Percentiles rank a stretch among this genome's conserved stretches.
These are phyloP conservation scores for Limnodromus scolopaceus DNA, from an alignment of 2,797 vertebrate genomes.

Conservation along the genomic window DNA sequence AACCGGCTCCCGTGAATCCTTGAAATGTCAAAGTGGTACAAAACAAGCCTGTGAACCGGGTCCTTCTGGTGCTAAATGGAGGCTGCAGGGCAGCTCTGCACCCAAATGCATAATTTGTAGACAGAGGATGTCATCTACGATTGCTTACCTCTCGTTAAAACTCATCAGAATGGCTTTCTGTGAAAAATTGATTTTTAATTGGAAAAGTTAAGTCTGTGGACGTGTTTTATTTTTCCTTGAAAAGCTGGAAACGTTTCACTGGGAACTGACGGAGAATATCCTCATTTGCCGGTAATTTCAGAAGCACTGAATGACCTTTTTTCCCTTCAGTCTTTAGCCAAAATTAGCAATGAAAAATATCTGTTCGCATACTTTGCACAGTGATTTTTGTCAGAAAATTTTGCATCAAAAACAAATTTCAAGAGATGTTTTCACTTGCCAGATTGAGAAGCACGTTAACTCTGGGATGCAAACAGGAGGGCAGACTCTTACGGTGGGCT, in stretches of 20 bases:
- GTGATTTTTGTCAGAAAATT: background rate
- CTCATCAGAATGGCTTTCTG: background rate
- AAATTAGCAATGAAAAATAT: background rate
- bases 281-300: background rate
- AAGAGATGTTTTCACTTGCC: background rate
- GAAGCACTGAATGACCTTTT: background rate
- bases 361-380: background rate
- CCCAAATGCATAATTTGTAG: background rate
- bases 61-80: constrained; percentile 7
- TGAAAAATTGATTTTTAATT: constrained; percentile 46
- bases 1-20: background rate
- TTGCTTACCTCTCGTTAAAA: constrained; percentile 46
- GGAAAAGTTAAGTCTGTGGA: constrained; percentile 24
- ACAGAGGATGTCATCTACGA: background rate
- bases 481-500: background rate
- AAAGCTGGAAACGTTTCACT: background rate
- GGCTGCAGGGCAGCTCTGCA: constrained; percentile 51
- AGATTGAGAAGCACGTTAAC: background rate
- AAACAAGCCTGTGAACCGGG: background rate
- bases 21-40: constrained; percentile 24
- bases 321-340: background rate
- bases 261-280: background rate
- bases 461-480: background rate
- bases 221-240: background rate
- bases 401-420: background rate